A percentile compares a stretch with the other conserved stretches of the same genome.
Conservation (phyloP, 1,140 invertebrate species). For the Pantala flavescens region DNA sequence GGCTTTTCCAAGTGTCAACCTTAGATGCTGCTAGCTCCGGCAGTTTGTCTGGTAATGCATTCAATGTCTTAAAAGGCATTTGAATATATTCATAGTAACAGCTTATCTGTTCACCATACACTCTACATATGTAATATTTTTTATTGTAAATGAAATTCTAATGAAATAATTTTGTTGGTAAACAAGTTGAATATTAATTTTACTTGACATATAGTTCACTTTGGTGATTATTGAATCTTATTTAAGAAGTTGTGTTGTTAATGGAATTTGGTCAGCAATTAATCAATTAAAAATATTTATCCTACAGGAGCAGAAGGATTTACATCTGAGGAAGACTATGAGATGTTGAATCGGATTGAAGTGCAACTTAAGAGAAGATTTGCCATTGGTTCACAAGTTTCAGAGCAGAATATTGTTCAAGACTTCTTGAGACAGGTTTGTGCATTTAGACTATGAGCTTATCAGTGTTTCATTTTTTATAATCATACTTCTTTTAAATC, state of each 20-base stretch:
- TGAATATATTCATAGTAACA: too few species aligned
- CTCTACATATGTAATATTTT: too few species aligned
- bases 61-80: too few species aligned
- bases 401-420: conserved; percentile 85
- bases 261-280: too few species aligned
- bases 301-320: conserved; percentile 88
- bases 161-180: too few species aligned
- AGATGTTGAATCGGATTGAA: conserved; percentile 80
- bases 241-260: too few species aligned
- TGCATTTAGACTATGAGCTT: not conserved
- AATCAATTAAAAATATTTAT: not conserved
- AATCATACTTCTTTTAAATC: not conserved
- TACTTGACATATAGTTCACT: too few species aligned
- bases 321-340: conserved; percentile 88
- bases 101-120: too few species aligned
- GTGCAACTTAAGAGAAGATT: conserved; percentile 91
- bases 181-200: too few species aligned
- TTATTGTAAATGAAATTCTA: too few species aligned
- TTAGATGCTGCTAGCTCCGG: conserved; percentile 91
- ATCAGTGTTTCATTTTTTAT: not conserved
- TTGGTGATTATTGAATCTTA: too few species aligned
- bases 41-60: conserved; percentile 61
- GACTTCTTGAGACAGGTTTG: conserved; percentile 76
- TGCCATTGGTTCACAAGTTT: conserved; percentile 92
- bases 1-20: conserved; percentile 98